These are phyloP conservation scores for Ips typographus DNA, from an alignment of 1,140 invertebrate species.

Conservation along the genomic window DNA sequence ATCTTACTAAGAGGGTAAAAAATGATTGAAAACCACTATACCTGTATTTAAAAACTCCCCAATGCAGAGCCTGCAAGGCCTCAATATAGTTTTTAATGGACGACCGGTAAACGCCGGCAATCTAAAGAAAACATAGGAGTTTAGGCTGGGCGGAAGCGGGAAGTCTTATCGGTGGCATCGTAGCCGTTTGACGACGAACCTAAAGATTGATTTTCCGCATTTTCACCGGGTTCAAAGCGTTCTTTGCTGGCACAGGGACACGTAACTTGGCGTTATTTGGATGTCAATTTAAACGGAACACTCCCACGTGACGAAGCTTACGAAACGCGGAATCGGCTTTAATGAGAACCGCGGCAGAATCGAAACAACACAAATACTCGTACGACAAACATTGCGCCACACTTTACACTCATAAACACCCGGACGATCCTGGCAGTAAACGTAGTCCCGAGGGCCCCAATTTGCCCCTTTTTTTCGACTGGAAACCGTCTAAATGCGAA, in stretches of 20 bases:
- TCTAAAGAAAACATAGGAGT: conserved; percentile 41
- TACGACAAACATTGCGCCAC: conserved; percentile 50
- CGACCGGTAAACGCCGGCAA: conserved; percentile 38
- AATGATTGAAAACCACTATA: too few relatives aligned
- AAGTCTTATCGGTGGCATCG: background rate
- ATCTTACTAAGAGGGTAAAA: too few relatives aligned
- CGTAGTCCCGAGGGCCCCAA: background rate
- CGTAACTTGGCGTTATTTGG: conserved; percentile 11
- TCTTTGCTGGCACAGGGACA: conserved; percentile 20
- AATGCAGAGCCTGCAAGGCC: conserved; percentile 26
- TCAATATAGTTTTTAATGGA: conserved; percentile 16
- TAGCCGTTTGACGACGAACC: background rate
- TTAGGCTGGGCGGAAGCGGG: conserved; percentile 18
- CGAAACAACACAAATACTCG: conserved; percentile 36
- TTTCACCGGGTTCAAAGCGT: background rate
- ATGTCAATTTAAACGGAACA: conserved; percentile 41
- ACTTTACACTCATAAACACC: conserved; percentile 40
- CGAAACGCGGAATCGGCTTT: conserved; percentile 33
- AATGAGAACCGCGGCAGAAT: conserved; percentile 26
- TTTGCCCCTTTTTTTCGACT: conserved; percentile 4
- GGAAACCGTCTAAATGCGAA: background rate
- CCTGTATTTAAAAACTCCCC: conserved; percentile 26
- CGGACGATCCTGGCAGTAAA: conserved; percentile 20
- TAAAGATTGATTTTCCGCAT: conserved; percentile 19
- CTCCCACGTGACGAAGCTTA: conserved; percentile 48